Evolutionary conservation across 53 echinoderm and acorn worm species (phyloP).

Genomic region (Luidia sarsii): DNA sequence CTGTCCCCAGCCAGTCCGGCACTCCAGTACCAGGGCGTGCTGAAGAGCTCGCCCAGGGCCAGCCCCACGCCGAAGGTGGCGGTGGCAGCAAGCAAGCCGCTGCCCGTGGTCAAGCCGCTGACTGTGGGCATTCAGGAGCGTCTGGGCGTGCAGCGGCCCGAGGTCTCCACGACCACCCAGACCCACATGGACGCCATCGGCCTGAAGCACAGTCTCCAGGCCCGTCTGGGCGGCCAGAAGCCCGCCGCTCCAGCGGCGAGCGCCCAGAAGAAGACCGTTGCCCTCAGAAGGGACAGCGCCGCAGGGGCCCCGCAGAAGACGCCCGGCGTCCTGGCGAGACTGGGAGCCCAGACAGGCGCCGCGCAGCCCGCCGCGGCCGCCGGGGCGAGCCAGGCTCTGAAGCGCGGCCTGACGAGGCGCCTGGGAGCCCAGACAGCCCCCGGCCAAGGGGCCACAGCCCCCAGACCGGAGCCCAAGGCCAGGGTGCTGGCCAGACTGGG

Average conservation of each 20-base stretch:
- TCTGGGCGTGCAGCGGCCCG: slow-evolving; percentile 81
- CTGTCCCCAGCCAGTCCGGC: background rate
- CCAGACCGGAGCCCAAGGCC: background rate
- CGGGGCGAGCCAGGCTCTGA: background rate
- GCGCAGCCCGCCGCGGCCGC: background rate
- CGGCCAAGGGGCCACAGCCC: background rate
- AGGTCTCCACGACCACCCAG: slow-evolving; percentile 74
- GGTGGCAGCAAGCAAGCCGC: background rate
- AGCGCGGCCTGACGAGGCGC: slow-evolving; percentile 11
- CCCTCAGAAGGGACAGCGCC: background rate
- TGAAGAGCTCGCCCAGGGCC: slow-evolving; percentile 60
- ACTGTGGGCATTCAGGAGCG: slow-evolving; percentile 55
- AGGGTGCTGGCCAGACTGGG: slow-evolving; percentile 59
- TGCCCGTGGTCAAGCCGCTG: too few species aligned
- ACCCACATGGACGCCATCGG: slow-evolving; percentile 75
- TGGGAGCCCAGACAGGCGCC: slow-evolving; percentile 25
- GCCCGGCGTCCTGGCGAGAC: slow-evolving; percentile 9
- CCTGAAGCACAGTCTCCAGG: slow-evolving; percentile 65
- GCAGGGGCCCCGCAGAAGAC: slow-evolving; percentile 6
- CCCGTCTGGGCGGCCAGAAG: slow-evolving; percentile 44
- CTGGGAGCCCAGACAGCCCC: background rate
- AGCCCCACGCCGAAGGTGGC: slow-evolving; percentile 7
- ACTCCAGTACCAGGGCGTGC: slow-evolving; percentile 78
- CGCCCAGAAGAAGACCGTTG: slow-evolving; percentile 8
- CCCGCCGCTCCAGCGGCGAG: background rate